Evolutionary conservation across 2,113 vertebrate genomes (phyloP).

Genomic region (Prochilodus magdalenae): DNA sequence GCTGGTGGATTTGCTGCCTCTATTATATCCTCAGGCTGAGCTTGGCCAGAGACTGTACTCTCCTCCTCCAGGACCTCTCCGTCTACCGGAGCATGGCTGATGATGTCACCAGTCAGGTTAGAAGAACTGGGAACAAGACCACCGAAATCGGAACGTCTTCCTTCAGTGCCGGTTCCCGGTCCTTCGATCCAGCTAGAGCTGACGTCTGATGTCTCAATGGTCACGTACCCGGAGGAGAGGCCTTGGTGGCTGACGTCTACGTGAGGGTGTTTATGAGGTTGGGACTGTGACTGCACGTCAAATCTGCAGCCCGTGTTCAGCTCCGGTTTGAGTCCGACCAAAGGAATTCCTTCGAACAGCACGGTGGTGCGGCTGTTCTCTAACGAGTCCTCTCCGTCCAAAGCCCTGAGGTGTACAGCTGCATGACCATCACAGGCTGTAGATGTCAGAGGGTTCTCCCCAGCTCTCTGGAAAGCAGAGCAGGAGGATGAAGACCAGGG

Average conservation of each 20-base stretch:
- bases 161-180: conserved; percentile 1
- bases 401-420: conserved; percentile 38
- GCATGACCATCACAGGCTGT: conserved; percentile 55
- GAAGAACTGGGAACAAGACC: conserved; percentile 60
- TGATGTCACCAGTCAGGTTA: conserved; percentile 64
- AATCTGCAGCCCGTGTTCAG: not conserved
- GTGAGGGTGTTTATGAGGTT: conserved; percentile 18
- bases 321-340: not conserved
- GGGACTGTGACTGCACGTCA: not conserved
- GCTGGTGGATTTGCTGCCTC: not conserved
- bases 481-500: conserved; percentile 19
- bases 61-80: conserved; percentile 67
- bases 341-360: conserved; percentile 35
- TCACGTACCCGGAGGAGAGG: conserved; percentile 66
- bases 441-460: conserved; percentile 56
- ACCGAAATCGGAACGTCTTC: not conserved
- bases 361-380: conserved; percentile 26
- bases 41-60: conserved; percentile 42
- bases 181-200: conserved; percentile 27
- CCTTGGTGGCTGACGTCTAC: conserved; percentile 54
- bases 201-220: conserved; percentile 56
- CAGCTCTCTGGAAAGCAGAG: not conserved
- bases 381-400: conserved; percentile 24
- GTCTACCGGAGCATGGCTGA: conserved; percentile 70
- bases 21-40: conserved; percentile 32